Percentiles rank a stretch among this genome's conserved stretches.
These are phyloP conservation scores for Mus caroli DNA, from an alignment of 2,797 vertebrate species.

Conservation along the genomic window DNA sequence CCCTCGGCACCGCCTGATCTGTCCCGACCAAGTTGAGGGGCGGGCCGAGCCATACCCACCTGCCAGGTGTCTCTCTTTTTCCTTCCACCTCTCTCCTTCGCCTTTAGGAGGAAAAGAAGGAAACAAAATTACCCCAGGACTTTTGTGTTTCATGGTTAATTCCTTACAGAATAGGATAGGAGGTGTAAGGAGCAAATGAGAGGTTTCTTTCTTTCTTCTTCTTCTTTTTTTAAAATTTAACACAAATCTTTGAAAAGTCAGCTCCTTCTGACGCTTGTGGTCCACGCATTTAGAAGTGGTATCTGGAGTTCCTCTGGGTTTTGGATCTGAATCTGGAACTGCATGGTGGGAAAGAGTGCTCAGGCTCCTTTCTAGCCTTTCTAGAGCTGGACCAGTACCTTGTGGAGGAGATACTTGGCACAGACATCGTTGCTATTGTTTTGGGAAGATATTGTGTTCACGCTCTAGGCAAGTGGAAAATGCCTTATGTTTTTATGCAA, in stretches of 20 bases:
- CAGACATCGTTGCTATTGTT: background rate
- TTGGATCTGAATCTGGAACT: background rate
- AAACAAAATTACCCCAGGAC: background rate
- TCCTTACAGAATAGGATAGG: background rate
- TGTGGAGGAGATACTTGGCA: background rate
- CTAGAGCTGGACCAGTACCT: background rate
- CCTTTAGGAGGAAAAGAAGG: background rate
- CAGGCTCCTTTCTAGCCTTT: background rate
- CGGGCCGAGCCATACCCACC: slow-evolving; percentile 6
- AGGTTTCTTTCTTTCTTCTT: background rate
- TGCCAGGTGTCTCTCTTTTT: background rate
- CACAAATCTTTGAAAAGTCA: slow-evolving; percentile 31
- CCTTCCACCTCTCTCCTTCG: background rate
- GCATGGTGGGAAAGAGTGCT: background rate
- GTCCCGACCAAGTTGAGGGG: slow-evolving; percentile 31
- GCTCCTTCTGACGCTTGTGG: background rate
- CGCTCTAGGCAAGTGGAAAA: slow-evolving; percentile 22
- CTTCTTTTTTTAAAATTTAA: background rate
- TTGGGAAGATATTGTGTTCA: slow-evolving; percentile 28
- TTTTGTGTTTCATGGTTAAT: background rate
- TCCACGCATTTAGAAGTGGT: background rate
- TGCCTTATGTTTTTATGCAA: background rate
- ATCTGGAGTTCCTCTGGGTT: slow-evolving; percentile 55
- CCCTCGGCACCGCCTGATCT: background rate
- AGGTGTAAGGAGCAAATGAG: background rate